phyloP scores from a whole-genome alignment of 2,113 vertebrate genomes.

The Guaruba guarouba region DNA sequence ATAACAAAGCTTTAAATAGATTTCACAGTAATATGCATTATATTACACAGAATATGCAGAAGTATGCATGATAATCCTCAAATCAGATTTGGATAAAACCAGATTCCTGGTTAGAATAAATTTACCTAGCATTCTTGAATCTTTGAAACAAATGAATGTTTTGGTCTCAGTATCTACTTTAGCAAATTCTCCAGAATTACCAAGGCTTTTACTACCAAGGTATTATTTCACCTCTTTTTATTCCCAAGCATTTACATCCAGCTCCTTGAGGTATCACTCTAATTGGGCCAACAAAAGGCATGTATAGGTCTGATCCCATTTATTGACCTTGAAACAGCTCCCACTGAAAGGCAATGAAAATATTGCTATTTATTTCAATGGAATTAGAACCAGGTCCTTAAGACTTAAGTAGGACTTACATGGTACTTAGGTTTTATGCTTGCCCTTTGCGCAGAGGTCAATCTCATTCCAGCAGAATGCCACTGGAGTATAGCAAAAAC shows the following conservation, averaged over 20 bases:
- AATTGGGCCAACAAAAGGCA: neutral
- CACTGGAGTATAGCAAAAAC: slow-evolving; percentile 53
- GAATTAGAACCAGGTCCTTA: slow-evolving; percentile 14
- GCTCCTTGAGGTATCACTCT: neutral
- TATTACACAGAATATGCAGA: neutral
- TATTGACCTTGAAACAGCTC: slow-evolving; percentile 18
- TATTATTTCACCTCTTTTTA: neutral
- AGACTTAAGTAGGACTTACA: slow-evolving; percentile 42
- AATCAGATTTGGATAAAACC: neutral
- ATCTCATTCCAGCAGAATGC: slow-evolving; percentile 48
- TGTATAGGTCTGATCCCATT: neutral
- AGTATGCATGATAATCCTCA: neutral
- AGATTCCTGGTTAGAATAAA: neutral
- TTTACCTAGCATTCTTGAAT: neutral
- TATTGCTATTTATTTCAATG: slow-evolving; percentile 43
- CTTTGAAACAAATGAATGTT: neutral
- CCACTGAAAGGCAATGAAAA: neutral
- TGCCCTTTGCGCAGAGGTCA: slow-evolving; percentile 42
- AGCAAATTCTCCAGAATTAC: neutral
- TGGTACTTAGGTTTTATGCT: slow-evolving; percentile 61
- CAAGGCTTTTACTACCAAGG: neutral
- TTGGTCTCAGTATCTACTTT: neutral
- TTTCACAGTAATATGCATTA: neutral
- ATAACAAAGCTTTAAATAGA: neutral
- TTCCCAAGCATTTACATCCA: neutral